Conservation (phyloP, 2,113 vertebrate species). For the Nanorana parkeri region DNA sequence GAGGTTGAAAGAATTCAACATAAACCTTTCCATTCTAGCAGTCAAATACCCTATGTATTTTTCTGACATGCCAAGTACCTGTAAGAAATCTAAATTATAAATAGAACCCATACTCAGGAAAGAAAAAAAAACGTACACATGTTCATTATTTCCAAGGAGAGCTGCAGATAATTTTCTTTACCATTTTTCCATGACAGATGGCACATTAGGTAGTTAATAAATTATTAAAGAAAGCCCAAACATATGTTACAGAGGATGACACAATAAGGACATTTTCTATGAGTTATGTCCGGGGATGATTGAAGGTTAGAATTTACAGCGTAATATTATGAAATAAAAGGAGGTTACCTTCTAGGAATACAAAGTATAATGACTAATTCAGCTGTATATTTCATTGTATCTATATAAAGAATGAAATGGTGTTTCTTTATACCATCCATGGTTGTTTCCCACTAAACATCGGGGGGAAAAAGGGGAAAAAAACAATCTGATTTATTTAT, state of each 20-base stretch:
- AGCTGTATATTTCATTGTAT: too few species aligned
- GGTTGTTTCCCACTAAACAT: too few species aligned
- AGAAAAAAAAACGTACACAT: not conserved
- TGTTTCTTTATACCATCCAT: too few species aligned
- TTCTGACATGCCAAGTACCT: too few species aligned
- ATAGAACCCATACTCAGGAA: not conserved
- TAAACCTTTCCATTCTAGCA: too few species aligned
- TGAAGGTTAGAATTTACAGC: slow-evolving; percentile 27
- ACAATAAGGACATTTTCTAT: slow-evolving; percentile 34
- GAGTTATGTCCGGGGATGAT: slow-evolving; percentile 24
- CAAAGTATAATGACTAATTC: not conserved
- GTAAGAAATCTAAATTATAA: too few species aligned
- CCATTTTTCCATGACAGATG: slow-evolving; percentile 19
- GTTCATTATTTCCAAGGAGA: not conserved
- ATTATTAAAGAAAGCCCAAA: slow-evolving; percentile 44
- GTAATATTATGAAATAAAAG: slow-evolving; percentile 18
- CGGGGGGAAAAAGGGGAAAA: too few species aligned
- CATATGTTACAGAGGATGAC: slow-evolving; percentile 44
- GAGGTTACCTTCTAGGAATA: slow-evolving; percentile 21
- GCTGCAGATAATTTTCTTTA: slow-evolving; percentile 1
- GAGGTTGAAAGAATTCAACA: slow-evolving; percentile 7
- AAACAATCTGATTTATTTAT: too few species aligned
- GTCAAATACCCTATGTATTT: too few species aligned
- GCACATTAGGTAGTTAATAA: slow-evolving; percentile 35
- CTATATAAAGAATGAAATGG: too few species aligned